Evolutionary conservation across 35 echinoderm and acorn worm genomes (phyloP).

Genomic region (Heliocidaris tuberculata): DNA sequence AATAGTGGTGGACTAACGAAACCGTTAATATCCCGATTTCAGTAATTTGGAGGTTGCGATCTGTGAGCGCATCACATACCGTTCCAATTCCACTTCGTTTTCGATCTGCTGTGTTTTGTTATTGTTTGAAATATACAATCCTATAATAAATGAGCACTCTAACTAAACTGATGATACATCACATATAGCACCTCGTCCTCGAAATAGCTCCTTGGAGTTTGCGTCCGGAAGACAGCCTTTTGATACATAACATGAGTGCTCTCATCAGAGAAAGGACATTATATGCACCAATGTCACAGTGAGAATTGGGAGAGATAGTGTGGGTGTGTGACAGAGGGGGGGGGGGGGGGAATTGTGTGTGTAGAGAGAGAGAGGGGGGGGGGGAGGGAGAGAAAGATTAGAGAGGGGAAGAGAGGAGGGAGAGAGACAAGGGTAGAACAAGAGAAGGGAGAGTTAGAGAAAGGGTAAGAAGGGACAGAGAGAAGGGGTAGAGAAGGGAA

Average conservation of each 20-base stretch:
- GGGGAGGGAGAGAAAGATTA: too few species aligned
- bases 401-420: too few species aligned
- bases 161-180: constrained; percentile 11
- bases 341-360: too few species aligned
- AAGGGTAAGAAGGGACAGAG: too few species aligned
- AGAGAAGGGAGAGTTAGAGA: neutral
- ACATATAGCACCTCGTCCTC: neutral
- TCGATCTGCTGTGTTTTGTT: neutral
- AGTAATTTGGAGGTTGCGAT: neutral
- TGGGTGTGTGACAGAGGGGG: too few species aligned
- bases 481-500: too few species aligned
- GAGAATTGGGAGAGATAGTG: too few species aligned
- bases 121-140: constrained; percentile 4
- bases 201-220: neutral
- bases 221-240: neutral
- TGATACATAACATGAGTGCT: neutral
- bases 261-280: neutral
- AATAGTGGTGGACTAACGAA: neutral
- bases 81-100: neutral
- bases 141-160: constrained; percentile 3
- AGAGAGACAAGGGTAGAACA: neutral
- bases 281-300: neutral
- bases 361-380: neutral
- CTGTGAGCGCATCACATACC: neutral
- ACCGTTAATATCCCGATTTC: neutral